Evolutionary conservation across 2,888 invertebrate species (phyloP).

Genomic region (Hydraecia micacea): DNA sequence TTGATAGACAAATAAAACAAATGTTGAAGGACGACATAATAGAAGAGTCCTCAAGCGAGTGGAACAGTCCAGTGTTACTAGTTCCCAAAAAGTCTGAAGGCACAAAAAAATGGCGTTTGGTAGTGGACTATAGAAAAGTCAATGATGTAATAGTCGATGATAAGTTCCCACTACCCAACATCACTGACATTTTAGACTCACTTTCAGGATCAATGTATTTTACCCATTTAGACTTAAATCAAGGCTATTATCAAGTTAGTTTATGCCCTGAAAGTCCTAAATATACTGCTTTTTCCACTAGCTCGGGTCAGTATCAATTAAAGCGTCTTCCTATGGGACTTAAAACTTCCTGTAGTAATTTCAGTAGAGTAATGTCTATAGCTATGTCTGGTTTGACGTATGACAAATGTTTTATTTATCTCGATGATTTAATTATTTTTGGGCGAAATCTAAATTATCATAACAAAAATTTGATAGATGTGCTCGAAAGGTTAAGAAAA

Average conservation of each 20-base stretch:
- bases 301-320: constrained; percentile 3
- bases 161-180: no score
- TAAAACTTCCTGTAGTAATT: neutral
- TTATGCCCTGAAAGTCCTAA: neutral
- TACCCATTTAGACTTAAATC: no score
- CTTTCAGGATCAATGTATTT: no score
- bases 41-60: constrained; percentile 8
- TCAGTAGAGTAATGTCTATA: neutral
- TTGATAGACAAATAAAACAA: neutral
- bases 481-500: neutral
- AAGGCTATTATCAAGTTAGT: no score
- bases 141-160: no score
- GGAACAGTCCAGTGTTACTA: neutral
- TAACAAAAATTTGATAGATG: constrained; percentile 1
- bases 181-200: no score
- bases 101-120: neutral
- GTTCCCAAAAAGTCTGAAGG: neutral
- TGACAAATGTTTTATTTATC: neutral
- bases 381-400: constrained; percentile 5
- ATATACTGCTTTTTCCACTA: constrained; percentile 8
- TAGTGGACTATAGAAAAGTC: no score
- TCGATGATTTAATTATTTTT: neutral
- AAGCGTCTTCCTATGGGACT: neutral
- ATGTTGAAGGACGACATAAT: constrained; percentile 3
- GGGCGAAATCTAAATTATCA: neutral